These are phyloP conservation scores for Pluvialis apricaria DNA, from an alignment of 2,113 vertebrate species.

Conservation along the genomic window DNA sequence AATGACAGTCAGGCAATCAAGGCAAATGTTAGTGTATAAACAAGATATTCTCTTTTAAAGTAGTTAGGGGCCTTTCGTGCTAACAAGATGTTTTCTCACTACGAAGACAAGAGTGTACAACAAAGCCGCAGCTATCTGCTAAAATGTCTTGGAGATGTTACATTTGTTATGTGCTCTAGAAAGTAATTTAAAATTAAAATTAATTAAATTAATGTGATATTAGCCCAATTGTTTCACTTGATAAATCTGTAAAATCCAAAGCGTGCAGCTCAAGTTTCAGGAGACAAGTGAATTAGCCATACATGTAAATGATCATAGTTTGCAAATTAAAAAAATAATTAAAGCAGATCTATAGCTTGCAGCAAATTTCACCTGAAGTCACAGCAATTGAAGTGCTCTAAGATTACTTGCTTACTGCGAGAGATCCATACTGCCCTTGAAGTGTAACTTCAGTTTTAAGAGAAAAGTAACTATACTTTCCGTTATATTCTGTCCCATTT, in stretches of 20 bases:
- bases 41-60: constrained; percentile 44
- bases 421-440: neutral
- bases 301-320: constrained; percentile 1
- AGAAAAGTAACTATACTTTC: neutral
- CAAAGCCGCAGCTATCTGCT: constrained; percentile 31
- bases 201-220: constrained; percentile 55
- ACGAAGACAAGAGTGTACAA: neutral
- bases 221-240: constrained; percentile 38
- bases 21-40: neutral
- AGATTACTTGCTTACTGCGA: neutral
- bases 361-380: neutral
- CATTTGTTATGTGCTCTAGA: neutral
- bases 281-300: constrained; percentile 11
- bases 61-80: constrained; percentile 27
- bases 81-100: constrained; percentile 37
- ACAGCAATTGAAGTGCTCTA: neutral
- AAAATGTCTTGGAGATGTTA: neutral
- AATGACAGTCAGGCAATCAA: neutral
- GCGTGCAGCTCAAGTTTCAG: neutral
- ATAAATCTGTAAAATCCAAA: constrained; percentile 25
- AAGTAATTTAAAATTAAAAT: constrained; percentile 39
- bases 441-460: neutral
- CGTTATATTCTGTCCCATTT: neutral
- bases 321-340: constrained; percentile 10
- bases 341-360: neutral